These are phyloP conservation scores for Melipona bicolor DNA, from an alignment of 2,888 invertebrate genomes.

Conservation along the genomic window DNA sequence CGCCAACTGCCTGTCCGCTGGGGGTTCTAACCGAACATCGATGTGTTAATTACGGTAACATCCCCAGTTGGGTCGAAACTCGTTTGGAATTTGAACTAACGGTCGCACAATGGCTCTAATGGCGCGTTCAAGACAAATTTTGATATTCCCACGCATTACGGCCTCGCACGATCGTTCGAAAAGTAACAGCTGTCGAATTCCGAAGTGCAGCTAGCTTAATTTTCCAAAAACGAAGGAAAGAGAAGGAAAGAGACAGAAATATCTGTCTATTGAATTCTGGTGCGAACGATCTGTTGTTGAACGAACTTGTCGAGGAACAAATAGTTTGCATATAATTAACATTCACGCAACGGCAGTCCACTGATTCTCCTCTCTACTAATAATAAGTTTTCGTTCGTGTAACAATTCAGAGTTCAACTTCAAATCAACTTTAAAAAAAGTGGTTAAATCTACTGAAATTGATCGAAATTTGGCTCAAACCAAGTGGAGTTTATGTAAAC, in stretches of 20 bases:
- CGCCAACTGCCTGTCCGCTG: constrained; percentile 59
- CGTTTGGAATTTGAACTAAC: constrained; percentile 59
- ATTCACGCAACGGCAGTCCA: no score
- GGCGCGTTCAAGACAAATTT: constrained; percentile 58
- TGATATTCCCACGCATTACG: constrained; percentile 65
- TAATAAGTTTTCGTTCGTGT: no score
- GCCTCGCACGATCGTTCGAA: constrained; percentile 8
- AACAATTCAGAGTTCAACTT: no score
- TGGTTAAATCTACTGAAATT: no score
- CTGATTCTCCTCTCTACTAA: no score
- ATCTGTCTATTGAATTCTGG: background rate
- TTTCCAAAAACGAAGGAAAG: background rate
- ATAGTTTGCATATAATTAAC: no score
- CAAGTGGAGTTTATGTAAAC: no score
- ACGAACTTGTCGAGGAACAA: no score
- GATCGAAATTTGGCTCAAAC: no score
- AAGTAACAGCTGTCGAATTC: constrained; percentile 42
- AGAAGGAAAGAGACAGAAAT: background rate
- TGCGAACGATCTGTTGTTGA: background rate
- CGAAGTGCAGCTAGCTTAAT: background rate
- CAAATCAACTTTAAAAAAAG: no score
- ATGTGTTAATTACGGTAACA: constrained; percentile 64
- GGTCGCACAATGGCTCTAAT: constrained; percentile 44
- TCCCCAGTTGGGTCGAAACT: constrained; percentile 46
- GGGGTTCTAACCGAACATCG: constrained; percentile 61